Conservation (phyloP, 2,113 vertebrate genomes). For the Mirounga angustirostris region DNA sequence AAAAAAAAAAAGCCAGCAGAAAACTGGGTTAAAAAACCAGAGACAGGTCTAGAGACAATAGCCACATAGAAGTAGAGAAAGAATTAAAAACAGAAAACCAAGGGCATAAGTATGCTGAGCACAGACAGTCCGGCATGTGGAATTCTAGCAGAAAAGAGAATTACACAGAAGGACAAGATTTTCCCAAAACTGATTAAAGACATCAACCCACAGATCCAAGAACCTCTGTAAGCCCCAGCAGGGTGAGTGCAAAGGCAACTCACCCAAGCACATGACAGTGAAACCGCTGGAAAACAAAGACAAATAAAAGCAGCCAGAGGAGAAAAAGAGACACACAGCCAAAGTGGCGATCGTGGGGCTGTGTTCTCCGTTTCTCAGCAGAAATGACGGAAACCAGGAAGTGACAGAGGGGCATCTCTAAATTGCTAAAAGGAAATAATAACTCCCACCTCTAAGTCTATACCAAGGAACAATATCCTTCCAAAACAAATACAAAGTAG, state of each 20-base stretch:
- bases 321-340: neutral
- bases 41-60: neutral
- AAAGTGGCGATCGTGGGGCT: neutral
- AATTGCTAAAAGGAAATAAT: neutral
- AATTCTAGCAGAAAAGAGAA: too few relatives aligned
- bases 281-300: neutral
- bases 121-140: neutral
- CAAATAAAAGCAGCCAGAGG: neutral
- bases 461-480: neutral
- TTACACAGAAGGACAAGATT: too few relatives aligned
- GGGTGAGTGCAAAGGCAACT: neutral
- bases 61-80: neutral
- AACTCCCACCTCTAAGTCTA: neutral
- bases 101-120: neutral
- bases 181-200: neutral
- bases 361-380: neutral
- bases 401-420: neutral
- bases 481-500: neutral
- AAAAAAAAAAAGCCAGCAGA: neutral
- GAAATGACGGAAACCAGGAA: neutral
- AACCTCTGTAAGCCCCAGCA: neutral
- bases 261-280: neutral
- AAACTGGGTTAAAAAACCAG: neutral
- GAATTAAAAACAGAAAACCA: neutral
- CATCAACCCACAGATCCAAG: neutral